Evolutionary conservation across 2,113 vertebrate genomes (phyloP), one percentile per base, ranked within the genome.

Genomic region (Gopherus evgoodei): DNA sequence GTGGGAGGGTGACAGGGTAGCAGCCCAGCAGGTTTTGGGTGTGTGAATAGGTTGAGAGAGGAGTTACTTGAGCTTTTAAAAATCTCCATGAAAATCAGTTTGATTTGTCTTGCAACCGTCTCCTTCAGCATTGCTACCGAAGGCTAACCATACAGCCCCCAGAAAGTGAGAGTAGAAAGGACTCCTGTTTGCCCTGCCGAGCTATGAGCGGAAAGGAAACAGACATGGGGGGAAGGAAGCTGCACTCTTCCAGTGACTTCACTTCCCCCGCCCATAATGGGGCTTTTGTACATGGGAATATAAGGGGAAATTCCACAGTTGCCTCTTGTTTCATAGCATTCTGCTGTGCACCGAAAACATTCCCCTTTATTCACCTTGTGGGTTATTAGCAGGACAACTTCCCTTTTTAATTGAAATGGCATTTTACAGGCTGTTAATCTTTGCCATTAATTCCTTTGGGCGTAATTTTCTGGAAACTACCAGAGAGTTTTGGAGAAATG

Each of bases 291-390:
- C 13, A 22, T 0, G 1, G 17, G n/a, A 44, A 47, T 0, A 6
- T 54, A 44, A 80, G 62, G 93, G 91, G 83, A 69, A 87, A 94
- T 89, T 82, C 83, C 91, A 53, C 72, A 65, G 83, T 44, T 88
- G 9, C n/a, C 38, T n/a, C 82, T 57, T 0, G 8, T 72, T 81
- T 76, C 2, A 47, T 1, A 10, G 54, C 6, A 0, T 31, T 47
- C 1, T 12, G 1, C 14, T 1, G 53, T n/a, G 90, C 72, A 54
- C 59, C 52, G 86, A 83, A 69, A 89, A 89, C 47, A 5, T 16
- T 87, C 2, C 83, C 17, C 81, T n/a, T 13, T 49, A 29, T 75
- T 88, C 84, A 47, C 52, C 42, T 4, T 2, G 88, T 3, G 85
- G 79, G 86, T 53, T 62, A 57, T 83, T 6, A 84, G 90, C 0